Evolutionary conservation across 2,113 vertebrate genomes (phyloP).

Genomic region (Dunckerocampus dactyliophorus): DNA sequence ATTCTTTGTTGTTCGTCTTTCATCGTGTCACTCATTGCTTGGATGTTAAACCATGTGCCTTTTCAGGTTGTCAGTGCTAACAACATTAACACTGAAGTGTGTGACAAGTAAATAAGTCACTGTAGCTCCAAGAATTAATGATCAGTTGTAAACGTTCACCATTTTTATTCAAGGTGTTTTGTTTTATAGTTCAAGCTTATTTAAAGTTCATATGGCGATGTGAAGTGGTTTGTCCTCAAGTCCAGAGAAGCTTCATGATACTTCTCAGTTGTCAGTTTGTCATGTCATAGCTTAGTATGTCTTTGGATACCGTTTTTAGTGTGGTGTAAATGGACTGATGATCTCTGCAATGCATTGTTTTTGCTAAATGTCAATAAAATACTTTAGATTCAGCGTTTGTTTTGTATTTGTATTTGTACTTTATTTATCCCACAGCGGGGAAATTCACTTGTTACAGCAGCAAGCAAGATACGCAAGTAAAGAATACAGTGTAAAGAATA

Average conservation of each 20-base stretch:
- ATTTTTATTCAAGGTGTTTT: no score
- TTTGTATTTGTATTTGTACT: background rate
- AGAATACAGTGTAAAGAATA: no score
- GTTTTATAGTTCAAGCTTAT: background rate
- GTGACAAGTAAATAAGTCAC: no score
- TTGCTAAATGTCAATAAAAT: constrained; percentile 42
- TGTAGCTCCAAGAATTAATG: background rate
- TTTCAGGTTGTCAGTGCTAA: background rate
- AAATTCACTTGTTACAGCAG: no score
- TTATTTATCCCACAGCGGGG: no score
- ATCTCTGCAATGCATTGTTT: background rate
- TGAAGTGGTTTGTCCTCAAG: no score
- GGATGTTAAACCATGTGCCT: background rate
- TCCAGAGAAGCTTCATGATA: background rate
- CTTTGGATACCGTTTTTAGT: background rate
- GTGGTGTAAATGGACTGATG: background rate
- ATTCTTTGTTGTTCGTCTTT: background rate
- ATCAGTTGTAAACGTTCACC: background rate
- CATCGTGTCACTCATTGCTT: background rate
- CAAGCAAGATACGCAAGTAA: no score
- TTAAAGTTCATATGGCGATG: background rate
- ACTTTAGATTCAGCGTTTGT: background rate
- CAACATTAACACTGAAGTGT: background rate
- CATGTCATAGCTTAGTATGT: background rate
- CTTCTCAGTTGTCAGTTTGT: background rate